Base-by-base conservation (phyloP, 2,888 invertebrate species). In the Nebria salina region DNA sequence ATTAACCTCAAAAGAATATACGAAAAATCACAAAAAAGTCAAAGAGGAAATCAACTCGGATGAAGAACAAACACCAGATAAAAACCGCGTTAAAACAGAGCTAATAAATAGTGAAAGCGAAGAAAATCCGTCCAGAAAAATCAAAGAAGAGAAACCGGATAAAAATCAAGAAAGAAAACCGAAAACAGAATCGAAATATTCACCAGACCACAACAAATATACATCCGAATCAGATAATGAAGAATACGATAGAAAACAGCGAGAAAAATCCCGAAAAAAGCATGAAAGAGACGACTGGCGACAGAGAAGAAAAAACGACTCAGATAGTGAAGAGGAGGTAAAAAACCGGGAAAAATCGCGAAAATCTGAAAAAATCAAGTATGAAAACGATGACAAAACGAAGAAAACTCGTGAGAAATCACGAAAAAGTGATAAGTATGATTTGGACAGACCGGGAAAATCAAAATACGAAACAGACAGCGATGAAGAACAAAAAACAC, bases 21-120 rank as follows among this genome's bases (percentile, higher is more conserved):
- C 87, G 85, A 79, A 86, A 83, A 72, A 86, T 84, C 82, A 83
- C 83, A n/a, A 86, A 85, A 70, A 86, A 87, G 42, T 65, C 26
- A 72, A 72, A 72, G 6, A 72, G 1, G 72, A 72, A 25, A 2
- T 34, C 5, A 5, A 34, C 34, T 34, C 43, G 20, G 20, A 20
- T 11, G n/a, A 73, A 73, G 4, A 11, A n/a, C 11, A 34, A n/a
- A 34, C 43, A n/a, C n/a, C 11, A 6, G 42, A 34, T 4, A 73
- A 13, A 26, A 34, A n/a, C 34, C 34, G 34, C 41, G 15, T 42
- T n/a, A 73, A 42, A 41, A 73, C 26, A 15, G 73, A 73, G 43
- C 4, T 2, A 7, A 72, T 26, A 43, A 43, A 54, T 2, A n/a
- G n/a, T 4, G 15, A n/a, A 6, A 75, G 11, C 20, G 75, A 75